These are phyloP conservation scores for Julus scandinavius DNA, from an alignment of 2,888 invertebrate species.

Conservation along the genomic window DNA sequence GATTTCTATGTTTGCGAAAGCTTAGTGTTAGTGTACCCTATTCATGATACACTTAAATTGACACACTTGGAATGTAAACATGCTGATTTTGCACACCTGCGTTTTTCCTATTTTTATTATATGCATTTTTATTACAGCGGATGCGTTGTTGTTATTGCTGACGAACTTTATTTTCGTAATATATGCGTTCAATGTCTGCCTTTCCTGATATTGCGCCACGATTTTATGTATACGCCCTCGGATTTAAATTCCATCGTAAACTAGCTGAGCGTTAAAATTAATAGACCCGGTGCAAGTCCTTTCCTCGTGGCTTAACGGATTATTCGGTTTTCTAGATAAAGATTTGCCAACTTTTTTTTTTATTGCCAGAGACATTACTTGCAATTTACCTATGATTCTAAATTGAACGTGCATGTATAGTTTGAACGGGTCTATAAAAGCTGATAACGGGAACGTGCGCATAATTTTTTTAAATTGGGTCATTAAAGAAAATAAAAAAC, in stretches of 20 bases:
- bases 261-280: background rate
- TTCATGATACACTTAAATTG: background rate
- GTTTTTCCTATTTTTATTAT: too few relatives aligned
- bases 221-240: background rate
- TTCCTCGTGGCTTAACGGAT: background rate
- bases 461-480: conserved; percentile 17
- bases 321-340: background rate
- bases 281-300: conserved; percentile 13
- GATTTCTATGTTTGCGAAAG: too few relatives aligned
- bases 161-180: too few relatives aligned
- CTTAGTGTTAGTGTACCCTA: too few relatives aligned
- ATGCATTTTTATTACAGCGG: background rate
- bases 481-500: background rate
- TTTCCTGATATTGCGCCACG: too few relatives aligned
- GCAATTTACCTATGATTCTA: background rate
- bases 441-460: conserved; percentile 6
- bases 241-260: background rate
- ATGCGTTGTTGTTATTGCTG: background rate
- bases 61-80: background rate
- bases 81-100: background rate
- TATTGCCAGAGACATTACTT: too few relatives aligned
- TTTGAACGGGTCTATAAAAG: background rate
- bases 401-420: background rate
- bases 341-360: too few relatives aligned
- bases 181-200: too few relatives aligned